Conservation (phyloP, 2,113 vertebrate species). For the Machaerirhynchus nigripectus region DNA sequence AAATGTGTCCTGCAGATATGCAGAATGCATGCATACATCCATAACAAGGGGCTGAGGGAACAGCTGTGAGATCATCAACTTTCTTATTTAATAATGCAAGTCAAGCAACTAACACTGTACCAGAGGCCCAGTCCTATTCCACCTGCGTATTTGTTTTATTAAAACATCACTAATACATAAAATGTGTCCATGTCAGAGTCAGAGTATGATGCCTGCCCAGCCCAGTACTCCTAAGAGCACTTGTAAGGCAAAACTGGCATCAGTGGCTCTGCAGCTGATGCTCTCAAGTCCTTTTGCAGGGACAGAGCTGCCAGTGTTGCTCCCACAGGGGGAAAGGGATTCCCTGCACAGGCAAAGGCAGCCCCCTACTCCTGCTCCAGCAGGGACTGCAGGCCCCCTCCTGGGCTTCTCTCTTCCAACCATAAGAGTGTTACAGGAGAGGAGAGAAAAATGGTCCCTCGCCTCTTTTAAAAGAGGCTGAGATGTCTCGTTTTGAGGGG, state of each 20-base stretch:
- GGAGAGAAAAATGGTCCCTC: not conserved
- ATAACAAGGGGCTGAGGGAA: not conserved
- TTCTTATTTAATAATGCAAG: not conserved
- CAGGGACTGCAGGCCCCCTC: not conserved
- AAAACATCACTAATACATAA: too few relatives aligned
- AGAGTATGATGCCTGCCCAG: not conserved
- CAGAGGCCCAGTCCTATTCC: not conserved
- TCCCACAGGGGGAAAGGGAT: not conserved
- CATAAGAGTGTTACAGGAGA: not conserved
- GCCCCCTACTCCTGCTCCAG: not conserved
- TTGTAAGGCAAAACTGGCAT: not conserved
- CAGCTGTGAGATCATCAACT: not conserved
- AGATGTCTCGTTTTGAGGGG: not conserved
- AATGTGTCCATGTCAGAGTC: not conserved
- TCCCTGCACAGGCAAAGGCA: not conserved
- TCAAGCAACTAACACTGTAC: not conserved
- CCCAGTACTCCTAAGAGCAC: not conserved
- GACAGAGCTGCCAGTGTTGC: accelerated
- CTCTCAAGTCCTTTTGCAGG: not conserved
- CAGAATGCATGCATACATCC: not conserved
- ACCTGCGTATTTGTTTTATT: not conserved
- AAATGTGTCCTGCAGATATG: not conserved
- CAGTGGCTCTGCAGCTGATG: not conserved
- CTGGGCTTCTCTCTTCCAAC: not conserved
- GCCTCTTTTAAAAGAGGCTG: not conserved